A percentile compares a stretch with the other conserved stretches of the same genome.
These are phyloP conservation scores for Danio kyathit DNA, from an alignment of 2,797 vertebrate genomes.

Conservation along the genomic window DNA sequence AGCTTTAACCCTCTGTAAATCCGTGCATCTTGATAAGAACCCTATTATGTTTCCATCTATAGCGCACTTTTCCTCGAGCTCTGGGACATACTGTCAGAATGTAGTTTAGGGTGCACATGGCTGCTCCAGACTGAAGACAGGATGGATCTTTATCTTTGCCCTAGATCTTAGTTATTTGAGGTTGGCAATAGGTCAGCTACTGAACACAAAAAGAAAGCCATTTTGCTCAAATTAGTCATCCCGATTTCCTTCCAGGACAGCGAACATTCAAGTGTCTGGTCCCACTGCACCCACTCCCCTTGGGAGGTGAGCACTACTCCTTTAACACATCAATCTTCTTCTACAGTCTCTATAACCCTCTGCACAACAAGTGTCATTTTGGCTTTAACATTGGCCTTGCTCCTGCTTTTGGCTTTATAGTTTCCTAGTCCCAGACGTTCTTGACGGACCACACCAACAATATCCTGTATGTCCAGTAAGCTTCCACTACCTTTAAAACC, in stretches of 20 bases:
- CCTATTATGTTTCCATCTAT: slow-evolving; percentile 21
- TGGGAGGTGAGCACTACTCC: no score
- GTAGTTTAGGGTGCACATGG: slow-evolving; percentile 27
- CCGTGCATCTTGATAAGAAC: slow-evolving; percentile 33
- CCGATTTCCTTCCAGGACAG: no score
- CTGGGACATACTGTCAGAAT: no score
- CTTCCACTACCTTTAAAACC: slow-evolving; percentile 18
- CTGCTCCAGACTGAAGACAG: slow-evolving; percentile 8
- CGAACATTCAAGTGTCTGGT: no score
- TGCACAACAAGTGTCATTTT: not conserved
- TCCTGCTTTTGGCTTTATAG: not conserved
- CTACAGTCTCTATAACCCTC: not conserved
- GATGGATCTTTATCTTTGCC: slow-evolving; percentile 15
- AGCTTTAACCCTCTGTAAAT: slow-evolving; percentile 22
- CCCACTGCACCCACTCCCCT: no score
- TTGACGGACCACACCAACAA: not conserved
- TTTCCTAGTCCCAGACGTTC: not conserved
- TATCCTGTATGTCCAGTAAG: not conserved
- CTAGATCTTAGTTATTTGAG: slow-evolving; percentile 11
- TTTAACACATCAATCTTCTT: not conserved
- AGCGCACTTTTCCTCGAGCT: not conserved
- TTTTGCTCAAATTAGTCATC: no score
- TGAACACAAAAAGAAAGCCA: no score
- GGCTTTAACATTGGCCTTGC: not conserved
- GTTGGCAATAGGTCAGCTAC: no score